Conservation (phyloP, 2,888 invertebrate genomes). For the Tortrix viridana region DNA sequence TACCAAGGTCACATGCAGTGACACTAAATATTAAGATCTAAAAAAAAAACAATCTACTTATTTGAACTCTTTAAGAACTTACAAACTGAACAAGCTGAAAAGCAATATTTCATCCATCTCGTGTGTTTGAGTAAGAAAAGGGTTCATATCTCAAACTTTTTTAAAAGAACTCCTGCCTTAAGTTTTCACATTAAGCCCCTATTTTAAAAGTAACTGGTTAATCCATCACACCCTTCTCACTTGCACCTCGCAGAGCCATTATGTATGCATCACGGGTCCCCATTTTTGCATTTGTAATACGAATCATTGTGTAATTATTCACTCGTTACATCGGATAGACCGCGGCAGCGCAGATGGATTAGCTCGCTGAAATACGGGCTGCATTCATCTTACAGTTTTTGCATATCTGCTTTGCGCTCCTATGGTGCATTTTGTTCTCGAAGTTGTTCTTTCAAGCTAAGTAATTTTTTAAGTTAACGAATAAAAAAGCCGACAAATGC, state of each 20-base stretch:
- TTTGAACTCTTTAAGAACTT: too few species aligned
- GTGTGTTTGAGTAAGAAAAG: constrained; percentile 9
- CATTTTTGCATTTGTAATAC: constrained; percentile 82
- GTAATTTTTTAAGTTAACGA: too few species aligned
- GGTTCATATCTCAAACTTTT: constrained; percentile 12
- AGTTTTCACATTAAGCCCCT: constrained; percentile 31
- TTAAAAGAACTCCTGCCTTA: constrained; percentile 12
- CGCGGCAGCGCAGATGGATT: constrained; percentile 34
- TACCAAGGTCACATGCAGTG: too few species aligned
- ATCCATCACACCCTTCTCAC: constrained; percentile 39
- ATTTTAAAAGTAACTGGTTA: constrained; percentile 22
- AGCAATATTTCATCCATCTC: background rate
- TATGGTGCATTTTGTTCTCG: constrained; percentile 1
- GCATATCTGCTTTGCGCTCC: constrained; percentile 1
- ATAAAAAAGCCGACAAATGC: too few species aligned
- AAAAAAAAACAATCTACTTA: too few species aligned
- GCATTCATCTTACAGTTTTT: constrained; percentile 21
- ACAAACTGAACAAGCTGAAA: background rate
- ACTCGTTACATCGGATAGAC: constrained; percentile 67
- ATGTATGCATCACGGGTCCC: constrained; percentile 73
- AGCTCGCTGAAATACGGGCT: constrained; percentile 33
- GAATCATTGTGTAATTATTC: constrained; percentile 82
- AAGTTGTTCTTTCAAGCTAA: too few species aligned
- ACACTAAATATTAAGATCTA: too few species aligned
- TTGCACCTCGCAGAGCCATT: constrained; percentile 60